Evolutionary conservation across 2,113 vertebrate species (phyloP).

Genomic region (Leptobrachium ailaonicum): DNA sequence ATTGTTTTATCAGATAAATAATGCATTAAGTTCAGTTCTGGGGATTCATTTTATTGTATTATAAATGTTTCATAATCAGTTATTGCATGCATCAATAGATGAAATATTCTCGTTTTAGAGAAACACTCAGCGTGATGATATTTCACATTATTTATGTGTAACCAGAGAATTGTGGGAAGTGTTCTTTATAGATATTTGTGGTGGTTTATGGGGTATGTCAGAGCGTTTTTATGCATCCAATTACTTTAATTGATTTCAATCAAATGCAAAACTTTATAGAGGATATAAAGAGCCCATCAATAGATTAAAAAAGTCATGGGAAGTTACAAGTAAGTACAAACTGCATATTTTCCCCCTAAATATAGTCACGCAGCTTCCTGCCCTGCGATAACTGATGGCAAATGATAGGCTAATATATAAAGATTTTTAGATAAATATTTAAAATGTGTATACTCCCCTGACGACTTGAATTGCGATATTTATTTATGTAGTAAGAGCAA

Average conservation of each 20-base stretch:
- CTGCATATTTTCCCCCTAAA: not conserved
- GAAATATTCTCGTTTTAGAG: conserved; percentile 12
- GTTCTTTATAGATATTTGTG: conserved; percentile 43
- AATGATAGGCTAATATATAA: conserved; percentile 6
- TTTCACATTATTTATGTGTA: conserved; percentile 43
- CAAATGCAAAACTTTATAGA: conserved; percentile 41
- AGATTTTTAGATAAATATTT: not conserved
- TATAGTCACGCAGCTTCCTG: not conserved
- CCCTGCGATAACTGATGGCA: not conserved
- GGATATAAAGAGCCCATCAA: conserved; percentile 48
- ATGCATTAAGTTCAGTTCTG: conserved; percentile 31
- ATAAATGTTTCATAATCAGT: conserved; percentile 48
- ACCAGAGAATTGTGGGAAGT: conserved; percentile 17
- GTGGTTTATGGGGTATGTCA: conserved; percentile 40
- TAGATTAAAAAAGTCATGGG: conserved; percentile 41
- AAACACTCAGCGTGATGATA: conserved; percentile 17
- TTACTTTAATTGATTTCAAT: conserved; percentile 51
- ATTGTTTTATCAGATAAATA: conserved; percentile 43
- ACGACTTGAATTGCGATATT: not conserved
- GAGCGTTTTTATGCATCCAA: conserved; percentile 41
- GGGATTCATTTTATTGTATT: conserved; percentile 37
- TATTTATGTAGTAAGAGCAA: no score
- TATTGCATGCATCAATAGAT: conserved; percentile 36
- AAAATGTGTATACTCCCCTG: not conserved
- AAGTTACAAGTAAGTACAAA: conserved; percentile 18